A percentile compares a stretch with the other conserved stretches of the same genome.
phyloP scores from a whole-genome alignment of 2,113 vertebrate species.

The Syngnathus scovelli region DNA sequence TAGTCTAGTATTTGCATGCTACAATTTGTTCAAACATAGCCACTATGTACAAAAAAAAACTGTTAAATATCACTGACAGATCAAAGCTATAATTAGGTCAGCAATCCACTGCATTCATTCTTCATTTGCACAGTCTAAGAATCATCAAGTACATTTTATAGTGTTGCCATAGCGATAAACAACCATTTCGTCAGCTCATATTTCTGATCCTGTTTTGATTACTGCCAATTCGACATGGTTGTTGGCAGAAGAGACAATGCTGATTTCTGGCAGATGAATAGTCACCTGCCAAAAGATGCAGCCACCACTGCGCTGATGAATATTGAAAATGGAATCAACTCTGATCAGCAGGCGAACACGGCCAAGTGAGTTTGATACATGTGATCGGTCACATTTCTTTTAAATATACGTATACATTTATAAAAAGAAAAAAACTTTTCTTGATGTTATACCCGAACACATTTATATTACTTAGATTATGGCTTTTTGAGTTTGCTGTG shows the following conservation, averaged over 20 bases:
- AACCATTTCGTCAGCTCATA: not conserved
- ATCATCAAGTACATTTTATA: not conserved
- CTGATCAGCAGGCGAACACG: not conserved
- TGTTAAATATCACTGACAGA: not conserved
- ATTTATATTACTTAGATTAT: too few species aligned
- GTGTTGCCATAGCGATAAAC: not conserved
- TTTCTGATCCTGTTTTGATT: not conserved
- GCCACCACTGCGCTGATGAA: not conserved
- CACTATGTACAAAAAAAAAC: not conserved
- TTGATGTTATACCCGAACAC: too few species aligned
- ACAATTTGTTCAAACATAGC: constrained; percentile 10
- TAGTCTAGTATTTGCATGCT: constrained; percentile 12
- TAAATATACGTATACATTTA: not conserved
- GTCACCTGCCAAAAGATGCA: constrained; percentile 3
- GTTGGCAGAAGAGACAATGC: not conserved
- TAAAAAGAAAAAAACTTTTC: not conserved
- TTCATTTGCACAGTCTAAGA: not conserved
- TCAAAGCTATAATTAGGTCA: not conserved
- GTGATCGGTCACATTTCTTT: not conserved
- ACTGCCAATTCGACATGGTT: not conserved
- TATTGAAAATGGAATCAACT: constrained; percentile 5
- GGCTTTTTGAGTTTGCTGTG: too few species aligned
- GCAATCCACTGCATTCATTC: not conserved
- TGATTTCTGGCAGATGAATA: not conserved
- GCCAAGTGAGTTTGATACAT: not conserved